Conservation (phyloP, 2,888 invertebrate genomes). For the Vannuccia rotundouncinata region DNA sequence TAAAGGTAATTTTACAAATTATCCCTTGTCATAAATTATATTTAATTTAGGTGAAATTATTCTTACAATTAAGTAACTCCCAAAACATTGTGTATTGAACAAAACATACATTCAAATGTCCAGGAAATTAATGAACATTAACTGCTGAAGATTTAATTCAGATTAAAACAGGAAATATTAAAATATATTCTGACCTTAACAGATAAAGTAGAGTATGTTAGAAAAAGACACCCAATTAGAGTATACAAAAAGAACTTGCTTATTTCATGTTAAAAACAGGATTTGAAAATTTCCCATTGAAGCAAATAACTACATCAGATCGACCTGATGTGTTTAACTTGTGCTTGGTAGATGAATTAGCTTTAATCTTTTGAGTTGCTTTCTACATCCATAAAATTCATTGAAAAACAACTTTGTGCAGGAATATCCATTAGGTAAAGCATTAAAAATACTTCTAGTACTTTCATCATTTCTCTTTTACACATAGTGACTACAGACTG, state of each 20-base stretch:
- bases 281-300: background rate
- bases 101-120: background rate
- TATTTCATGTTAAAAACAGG: background rate
- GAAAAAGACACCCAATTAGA: background rate
- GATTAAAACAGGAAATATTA: background rate
- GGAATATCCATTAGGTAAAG: background rate
- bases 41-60: background rate
- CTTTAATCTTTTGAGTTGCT: background rate
- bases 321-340: background rate
- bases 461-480: background rate
- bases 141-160: background rate
- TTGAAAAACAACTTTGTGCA: background rate
- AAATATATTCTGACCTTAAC: background rate
- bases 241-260: background rate
- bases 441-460: background rate
- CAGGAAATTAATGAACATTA: background rate
- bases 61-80: background rate
- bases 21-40: too few species aligned
- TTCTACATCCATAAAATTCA: background rate
- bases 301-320: background rate
- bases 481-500: background rate
- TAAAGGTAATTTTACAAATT: too few species aligned
- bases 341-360: background rate
- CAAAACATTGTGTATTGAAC: background rate
- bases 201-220: background rate